Base-by-base conservation (phyloP, 2,888 invertebrate genomes). In the Drosophila vallismaia region DNA sequence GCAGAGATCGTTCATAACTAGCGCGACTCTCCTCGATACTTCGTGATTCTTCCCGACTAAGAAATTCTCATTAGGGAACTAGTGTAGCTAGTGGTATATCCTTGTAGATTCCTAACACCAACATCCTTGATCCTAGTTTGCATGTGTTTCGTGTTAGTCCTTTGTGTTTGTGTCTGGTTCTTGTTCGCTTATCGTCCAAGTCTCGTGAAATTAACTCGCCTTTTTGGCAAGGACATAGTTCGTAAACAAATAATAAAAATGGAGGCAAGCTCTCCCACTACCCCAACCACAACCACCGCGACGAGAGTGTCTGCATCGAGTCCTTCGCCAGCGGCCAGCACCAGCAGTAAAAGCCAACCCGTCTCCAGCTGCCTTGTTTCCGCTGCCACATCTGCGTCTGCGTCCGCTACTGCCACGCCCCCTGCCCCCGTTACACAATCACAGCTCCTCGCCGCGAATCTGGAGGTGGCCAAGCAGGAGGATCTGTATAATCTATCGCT, bases 401-500 rank as follows among this genome's bases (percentile, higher is more conserved):
- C 63, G 24, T 31, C 60, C 10, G 58, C 46, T 14, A 7, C 55
- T 12, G 57, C 45, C 40, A 56, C 76, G 33, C 56, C 59, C 38
- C 51, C 63, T 40, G 60, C 29, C 8, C 45, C 68, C 2, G 51
- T 26, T 24, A 45, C 48, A 26, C 79, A 71, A 36, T 75, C 74
- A 26, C 74, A 79, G 38, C 60, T 77, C 60, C 77, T 75, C 52
- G 51, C 71, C 63, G 74, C 75, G 64, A 79, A 75, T 66, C 50
- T 83, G 33, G 86, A 82, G 48, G 52, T 60, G 51, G 56, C 67
- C 70, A 76, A 82, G 26, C 69, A 57, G 64, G 91, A 91, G 42
- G 90, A 91, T 71, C 71, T 88, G n/a, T 88, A 89, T 64, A 88
- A 89, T 72, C 74, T 89, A 10, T 86, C 90, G 3, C 53, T 88